Percentiles rank a stretch among this genome's conserved stretches.
These are phyloP conservation scores for Caenorhabditis sp. DNA, from an alignment of 2,888 invertebrate genomes.

Conservation along the genomic window DNA sequence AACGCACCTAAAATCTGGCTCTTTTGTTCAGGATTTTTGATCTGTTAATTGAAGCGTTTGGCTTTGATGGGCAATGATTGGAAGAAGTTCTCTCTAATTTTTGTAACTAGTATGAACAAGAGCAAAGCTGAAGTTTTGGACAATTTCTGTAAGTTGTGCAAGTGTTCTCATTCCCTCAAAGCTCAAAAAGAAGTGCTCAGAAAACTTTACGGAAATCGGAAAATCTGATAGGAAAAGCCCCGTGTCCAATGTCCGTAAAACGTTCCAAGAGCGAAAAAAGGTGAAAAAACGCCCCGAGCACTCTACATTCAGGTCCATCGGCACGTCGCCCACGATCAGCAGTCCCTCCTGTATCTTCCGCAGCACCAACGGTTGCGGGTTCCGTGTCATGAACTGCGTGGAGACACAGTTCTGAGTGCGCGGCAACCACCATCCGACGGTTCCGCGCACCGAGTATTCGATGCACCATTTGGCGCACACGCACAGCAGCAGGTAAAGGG, in stretches of 20 bases:
- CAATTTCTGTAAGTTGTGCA: too few relatives aligned
- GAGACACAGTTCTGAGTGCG: neutral
- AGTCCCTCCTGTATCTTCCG: neutral
- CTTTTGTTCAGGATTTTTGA: too few relatives aligned
- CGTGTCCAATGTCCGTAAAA: too few relatives aligned
- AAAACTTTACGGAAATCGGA: neutral
- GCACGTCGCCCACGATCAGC: neutral
- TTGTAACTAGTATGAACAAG: too few relatives aligned
- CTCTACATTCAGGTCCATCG: slow-evolving; percentile 14
- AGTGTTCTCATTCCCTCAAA: too few relatives aligned
- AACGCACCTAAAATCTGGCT: neutral
- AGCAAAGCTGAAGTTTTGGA: too few relatives aligned
- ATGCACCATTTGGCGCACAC: neutral
- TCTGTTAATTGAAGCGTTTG: too few relatives aligned
- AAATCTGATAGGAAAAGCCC: too few relatives aligned
- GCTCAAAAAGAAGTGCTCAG: neutral
- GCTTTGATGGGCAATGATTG: too few relatives aligned
- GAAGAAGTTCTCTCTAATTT: too few relatives aligned
- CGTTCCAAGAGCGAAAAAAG: too few relatives aligned
- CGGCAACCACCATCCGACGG: neutral
- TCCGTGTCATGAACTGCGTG: neutral
- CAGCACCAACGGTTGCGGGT: neutral
- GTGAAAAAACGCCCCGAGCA: too few relatives aligned
- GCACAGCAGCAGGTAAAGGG: neutral
- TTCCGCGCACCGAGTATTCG: neutral